These are phyloP conservation scores for Rotaria socialis DNA, from an alignment of 2,888 invertebrate species.

Conservation along the genomic window DNA sequence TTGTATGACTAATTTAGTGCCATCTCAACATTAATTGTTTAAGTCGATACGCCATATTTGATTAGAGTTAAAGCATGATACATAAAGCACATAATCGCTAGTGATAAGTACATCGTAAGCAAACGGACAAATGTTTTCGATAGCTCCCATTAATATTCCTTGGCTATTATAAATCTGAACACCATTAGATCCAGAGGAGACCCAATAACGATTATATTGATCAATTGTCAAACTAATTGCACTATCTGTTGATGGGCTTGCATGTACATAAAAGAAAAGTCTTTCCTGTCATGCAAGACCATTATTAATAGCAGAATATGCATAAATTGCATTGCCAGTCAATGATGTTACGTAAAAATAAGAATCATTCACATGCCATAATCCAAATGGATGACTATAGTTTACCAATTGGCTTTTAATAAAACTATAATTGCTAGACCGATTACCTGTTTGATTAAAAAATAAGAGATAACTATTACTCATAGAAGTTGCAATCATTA, in stretches of 20 bases:
- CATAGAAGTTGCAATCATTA: background rate
- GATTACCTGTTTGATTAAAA: background rate
- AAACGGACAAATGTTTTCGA: rapidly evolving
- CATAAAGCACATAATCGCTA: background rate
- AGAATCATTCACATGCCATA: background rate
- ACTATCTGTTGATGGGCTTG: background rate
- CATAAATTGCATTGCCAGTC: background rate
- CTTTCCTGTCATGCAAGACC: background rate
- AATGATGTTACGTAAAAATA: background rate
- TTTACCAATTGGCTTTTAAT: background rate
- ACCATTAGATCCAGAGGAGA: background rate
- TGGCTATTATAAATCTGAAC: background rate
- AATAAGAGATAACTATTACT: background rate
- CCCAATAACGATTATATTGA: background rate
- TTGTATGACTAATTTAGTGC: no score
- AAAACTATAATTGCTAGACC: background rate
- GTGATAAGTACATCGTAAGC: background rate
- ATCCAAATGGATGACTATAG: background rate
- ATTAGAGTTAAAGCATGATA: background rate
- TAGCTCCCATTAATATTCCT: background rate
- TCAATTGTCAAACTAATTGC: background rate
- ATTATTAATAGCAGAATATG: background rate
- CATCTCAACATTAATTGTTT: background rate
- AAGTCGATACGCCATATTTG: background rate
- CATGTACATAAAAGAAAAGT: background rate